phyloP scores from a whole-genome alignment of 2,888 invertebrate genomes.

The Amphipyra berbera region DNA sequence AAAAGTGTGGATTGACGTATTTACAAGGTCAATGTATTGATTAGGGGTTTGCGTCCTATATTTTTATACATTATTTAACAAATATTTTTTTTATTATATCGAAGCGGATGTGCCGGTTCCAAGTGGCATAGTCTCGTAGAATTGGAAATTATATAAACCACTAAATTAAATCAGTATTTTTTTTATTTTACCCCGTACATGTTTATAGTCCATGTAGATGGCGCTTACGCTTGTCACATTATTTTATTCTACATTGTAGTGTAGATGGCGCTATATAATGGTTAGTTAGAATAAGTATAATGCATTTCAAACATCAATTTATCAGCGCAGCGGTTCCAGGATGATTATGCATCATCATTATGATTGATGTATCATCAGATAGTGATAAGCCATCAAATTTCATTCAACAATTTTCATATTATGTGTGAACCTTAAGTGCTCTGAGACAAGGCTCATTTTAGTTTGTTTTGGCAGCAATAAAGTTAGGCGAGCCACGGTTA shows the following conservation, averaged over 20 bases:
- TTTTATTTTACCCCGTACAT: constrained; percentile 47
- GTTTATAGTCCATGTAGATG: constrained; percentile 29
- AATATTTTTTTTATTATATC: constrained; percentile 45
- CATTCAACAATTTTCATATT: not conserved
- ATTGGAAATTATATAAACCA: constrained; percentile 52
- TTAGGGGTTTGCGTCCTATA: constrained; percentile 50
- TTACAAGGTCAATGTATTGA: constrained; percentile 41
- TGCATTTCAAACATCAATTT: not conserved
- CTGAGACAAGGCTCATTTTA: constrained; percentile 13
- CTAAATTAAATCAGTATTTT: constrained; percentile 29
- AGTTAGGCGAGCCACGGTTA: constrained; percentile 30
- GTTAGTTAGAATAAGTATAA: not conserved
- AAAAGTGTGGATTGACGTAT: constrained; percentile 49
- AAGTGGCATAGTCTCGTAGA: constrained; percentile 30
- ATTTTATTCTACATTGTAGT: constrained; percentile 13
- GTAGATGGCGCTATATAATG: constrained; percentile 40
- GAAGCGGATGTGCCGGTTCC: constrained; percentile 31
- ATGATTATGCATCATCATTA: not conserved
- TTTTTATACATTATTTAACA: constrained; percentile 59
- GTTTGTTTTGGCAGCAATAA: constrained; percentile 14
- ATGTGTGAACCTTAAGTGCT: constrained; percentile 15
- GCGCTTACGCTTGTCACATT: constrained; percentile 34
- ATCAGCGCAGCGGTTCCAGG: not conserved
- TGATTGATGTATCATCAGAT: not conserved
- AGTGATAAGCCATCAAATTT: constrained; percentile 4